These are phyloP conservation scores for Zootermopsis nevadensis DNA, from an alignment of 2,888 invertebrate genomes.

Conservation along the genomic window DNA sequence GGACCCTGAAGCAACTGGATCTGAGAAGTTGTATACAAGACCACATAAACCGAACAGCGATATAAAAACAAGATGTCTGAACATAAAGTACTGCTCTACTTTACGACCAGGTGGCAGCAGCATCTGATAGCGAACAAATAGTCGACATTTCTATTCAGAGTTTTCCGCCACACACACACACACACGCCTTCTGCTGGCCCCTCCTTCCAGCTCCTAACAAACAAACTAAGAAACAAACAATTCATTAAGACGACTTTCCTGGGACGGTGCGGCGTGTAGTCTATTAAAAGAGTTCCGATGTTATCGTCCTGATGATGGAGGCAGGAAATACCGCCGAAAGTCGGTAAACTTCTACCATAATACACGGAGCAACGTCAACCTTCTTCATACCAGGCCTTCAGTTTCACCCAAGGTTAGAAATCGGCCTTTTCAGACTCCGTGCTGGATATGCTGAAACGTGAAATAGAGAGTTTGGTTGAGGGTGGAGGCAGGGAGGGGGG, in stretches of 20 bases:
- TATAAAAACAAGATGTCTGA: neutral
- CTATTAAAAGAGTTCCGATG: no score
- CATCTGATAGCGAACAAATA: conserved; percentile 26
- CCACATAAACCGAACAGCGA: neutral
- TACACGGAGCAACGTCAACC: no score
- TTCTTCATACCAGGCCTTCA: no score
- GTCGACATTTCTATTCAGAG: conserved; percentile 32
- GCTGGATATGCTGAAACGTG: neutral
- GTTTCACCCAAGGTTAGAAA: neutral
- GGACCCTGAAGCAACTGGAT: neutral
- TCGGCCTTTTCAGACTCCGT: neutral
- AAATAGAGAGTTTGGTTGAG: neutral
- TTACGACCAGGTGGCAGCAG: conserved; percentile 22
- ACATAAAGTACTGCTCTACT: conserved; percentile 24
- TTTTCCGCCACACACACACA: neutral
- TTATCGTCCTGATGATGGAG: no score
- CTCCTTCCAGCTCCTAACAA: neutral
- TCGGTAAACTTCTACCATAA: no score
- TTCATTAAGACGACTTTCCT: neutral
- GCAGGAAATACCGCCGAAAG: no score
- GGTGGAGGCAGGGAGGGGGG: neutral
- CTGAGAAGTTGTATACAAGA: neutral
- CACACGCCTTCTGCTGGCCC: neutral
- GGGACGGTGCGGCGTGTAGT: no score
- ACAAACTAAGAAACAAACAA: neutral